These are phyloP conservation scores for Acrocyrtus sp. DNA, from an alignment of 2,888 invertebrate species.

Conservation along the genomic window DNA sequence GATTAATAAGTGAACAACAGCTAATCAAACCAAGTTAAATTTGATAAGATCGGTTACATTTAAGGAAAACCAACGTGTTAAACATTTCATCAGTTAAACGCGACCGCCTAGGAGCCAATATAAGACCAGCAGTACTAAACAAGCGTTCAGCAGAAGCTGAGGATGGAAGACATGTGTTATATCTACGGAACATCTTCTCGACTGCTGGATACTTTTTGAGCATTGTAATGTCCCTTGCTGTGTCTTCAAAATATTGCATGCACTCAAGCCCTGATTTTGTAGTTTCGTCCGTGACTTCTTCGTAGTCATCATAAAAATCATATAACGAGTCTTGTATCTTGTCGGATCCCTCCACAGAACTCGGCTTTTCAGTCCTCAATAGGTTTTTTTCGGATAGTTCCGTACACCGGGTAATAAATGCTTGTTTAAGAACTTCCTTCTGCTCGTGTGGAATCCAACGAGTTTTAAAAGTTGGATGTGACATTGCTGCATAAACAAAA, in stretches of 20 bases:
- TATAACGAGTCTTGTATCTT: too few species aligned
- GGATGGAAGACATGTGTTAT: constrained; percentile 1
- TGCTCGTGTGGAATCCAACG: not conserved
- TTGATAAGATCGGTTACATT: too few species aligned
- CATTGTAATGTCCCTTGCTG: not conserved
- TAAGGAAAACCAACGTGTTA: not conserved
- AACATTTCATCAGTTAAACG: not conserved
- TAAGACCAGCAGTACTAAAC: constrained; percentile 12
- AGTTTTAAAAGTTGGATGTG: not conserved
- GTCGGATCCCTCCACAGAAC: too few species aligned
- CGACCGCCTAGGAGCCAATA: not conserved
- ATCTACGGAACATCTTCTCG: not conserved
- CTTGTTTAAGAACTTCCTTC: not conserved
- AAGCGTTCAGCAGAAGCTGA: constrained; percentile 24
- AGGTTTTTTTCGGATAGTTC: not conserved
- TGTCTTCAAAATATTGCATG: not conserved
- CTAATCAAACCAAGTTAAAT: too few species aligned
- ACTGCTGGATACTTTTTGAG: not conserved
- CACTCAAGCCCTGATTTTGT: not conserved
- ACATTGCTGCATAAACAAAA: not conserved
- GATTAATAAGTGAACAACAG: too few species aligned
- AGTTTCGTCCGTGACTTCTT: not conserved
- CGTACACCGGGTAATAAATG: not conserved
- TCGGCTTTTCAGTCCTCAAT: not conserved
- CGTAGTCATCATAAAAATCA: too few species aligned